A percentile compares a stretch with the other conserved stretches of the same genome.
These are phyloP conservation scores for Tachypleus tridentatus DNA, from an alignment of 1,140 invertebrate genomes.

Conservation along the genomic window DNA sequence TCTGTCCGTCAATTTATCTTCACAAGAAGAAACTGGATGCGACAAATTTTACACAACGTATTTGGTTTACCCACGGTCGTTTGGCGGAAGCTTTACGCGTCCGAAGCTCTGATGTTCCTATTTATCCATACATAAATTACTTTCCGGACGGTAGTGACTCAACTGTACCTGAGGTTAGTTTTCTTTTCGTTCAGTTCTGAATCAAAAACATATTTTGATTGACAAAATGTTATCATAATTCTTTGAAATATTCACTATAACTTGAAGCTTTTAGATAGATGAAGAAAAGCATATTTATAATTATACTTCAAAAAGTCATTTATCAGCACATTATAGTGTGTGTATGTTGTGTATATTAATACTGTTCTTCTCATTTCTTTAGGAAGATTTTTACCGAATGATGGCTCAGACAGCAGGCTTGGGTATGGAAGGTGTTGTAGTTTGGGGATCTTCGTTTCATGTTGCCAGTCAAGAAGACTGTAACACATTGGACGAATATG, in stretches of 20 bases:
- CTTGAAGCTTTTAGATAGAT: no score
- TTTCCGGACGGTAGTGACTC: neutral
- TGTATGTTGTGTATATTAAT: neutral
- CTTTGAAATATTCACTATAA: no score
- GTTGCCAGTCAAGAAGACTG: neutral
- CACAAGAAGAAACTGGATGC: neutral
- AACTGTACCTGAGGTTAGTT: neutral
- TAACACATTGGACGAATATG: neutral
- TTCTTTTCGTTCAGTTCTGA: conserved; percentile 4
- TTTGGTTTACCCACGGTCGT: conserved; percentile 5
- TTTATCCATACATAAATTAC: no score
- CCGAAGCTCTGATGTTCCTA: no score
- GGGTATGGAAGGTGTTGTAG: conserved; percentile 6
- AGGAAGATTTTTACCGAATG: conserved; percentile 7
- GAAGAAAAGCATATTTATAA: no score
- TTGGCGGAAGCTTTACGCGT: conserved; percentile 4
- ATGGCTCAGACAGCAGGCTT: conserved; percentile 2
- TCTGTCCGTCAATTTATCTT: conserved; percentile 9
- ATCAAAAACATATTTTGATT: neutral
- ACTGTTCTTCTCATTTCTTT: neutral
- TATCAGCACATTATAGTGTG: neutral
- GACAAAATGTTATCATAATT: neutral
- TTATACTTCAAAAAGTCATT: neutral
- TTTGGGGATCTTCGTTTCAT: conserved; percentile 11
- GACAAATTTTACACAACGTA: conserved; percentile 5